A percentile compares a stretch with the other conserved stretches of the same genome.
Conservation (phyloP, 2,888 invertebrate genomes). For the Mylabris sibirica region DNA sequence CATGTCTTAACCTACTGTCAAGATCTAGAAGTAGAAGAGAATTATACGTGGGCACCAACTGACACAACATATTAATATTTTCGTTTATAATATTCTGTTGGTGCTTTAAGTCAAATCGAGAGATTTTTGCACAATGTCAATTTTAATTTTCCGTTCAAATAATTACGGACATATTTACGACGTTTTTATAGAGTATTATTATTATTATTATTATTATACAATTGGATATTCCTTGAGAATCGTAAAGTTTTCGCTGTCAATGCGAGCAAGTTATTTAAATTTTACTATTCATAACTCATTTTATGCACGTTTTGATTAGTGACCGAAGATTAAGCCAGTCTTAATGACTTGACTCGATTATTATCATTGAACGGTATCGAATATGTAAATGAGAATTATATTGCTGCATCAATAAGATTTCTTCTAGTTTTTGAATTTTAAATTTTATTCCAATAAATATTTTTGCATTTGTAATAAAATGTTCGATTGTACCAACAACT, state of each 20-base stretch:
- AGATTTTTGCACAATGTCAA: not conserved
- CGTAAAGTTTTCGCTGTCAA: not conserved
- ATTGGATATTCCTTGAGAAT: not conserved
- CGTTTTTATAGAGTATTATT: not conserved
- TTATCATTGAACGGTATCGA: not conserved
- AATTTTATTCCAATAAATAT: not conserved
- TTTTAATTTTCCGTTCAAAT: not conserved
- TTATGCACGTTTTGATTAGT: not conserved
- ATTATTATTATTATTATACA: not conserved
- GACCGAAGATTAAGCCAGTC: not conserved
- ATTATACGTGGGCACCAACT: slow-evolving; percentile 20
- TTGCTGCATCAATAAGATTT: too few relatives aligned
- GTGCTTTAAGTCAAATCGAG: not conserved
- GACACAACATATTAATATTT: slow-evolving; percentile 20
- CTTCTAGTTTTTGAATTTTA: not conserved
- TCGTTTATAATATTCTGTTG: not conserved
- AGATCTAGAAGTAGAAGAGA: not conserved
- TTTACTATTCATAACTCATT: not conserved
- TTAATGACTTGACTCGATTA: not conserved
- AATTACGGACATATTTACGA: not conserved
- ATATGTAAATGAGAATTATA: not conserved
- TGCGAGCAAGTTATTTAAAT: not conserved
- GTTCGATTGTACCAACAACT: not conserved
- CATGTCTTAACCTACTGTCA: slow-evolving; percentile 19
- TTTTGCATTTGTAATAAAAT: slow-evolving; percentile 1